Evolutionary conservation across 1,140 invertebrate genomes (phyloP), one percentile per base, ranked within the genome.

Genomic region (Philopotamus ludificatus): DNA sequence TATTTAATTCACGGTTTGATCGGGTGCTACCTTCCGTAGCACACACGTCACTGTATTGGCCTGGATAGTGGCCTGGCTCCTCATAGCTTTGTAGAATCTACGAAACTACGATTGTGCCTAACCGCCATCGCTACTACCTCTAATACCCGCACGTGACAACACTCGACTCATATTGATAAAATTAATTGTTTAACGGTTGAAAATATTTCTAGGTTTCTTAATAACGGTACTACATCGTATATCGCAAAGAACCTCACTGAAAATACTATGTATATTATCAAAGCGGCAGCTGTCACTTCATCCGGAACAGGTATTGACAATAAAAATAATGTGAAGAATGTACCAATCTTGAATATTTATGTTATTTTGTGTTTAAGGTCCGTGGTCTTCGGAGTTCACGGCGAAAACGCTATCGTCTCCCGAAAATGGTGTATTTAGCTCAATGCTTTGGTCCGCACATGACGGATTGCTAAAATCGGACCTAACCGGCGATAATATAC

Each of bases 371-470:
- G 7, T 47, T n/a, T 47, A 15, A 79, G 86, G 90, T 57, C 87
- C 91, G 0, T 95, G 91, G 90, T 94, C 92, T 47, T 83, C 80
- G 1, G 86, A 86, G 74, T 88, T 91, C 63, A 75, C 80, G 0
- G 87, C 88, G 0, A 85, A 83, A 72, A 92, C 89, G 0, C 79
- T 93, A 23, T 73, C 74, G 21, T 73, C 73, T 9, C 73, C 77
- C 9, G 72, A 74, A 9, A 75, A 75, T 41, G 83, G 81, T 49
- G 74, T 82, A 20, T 76, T 82, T 59, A 80, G 85, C 49, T 83
- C 80, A 22, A 81, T 91, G 62, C 73, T 93, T 1, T 91, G 90
- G 91, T 85, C 87, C 2, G 85, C 86, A 0, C 80, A 82, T 9
- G 84, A 88, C 67, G 89, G 89, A 2, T 76, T 90, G 0, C 71